Conservation (phyloP, 2,113 vertebrate genomes). For the Oryzias javanicus region DNA sequence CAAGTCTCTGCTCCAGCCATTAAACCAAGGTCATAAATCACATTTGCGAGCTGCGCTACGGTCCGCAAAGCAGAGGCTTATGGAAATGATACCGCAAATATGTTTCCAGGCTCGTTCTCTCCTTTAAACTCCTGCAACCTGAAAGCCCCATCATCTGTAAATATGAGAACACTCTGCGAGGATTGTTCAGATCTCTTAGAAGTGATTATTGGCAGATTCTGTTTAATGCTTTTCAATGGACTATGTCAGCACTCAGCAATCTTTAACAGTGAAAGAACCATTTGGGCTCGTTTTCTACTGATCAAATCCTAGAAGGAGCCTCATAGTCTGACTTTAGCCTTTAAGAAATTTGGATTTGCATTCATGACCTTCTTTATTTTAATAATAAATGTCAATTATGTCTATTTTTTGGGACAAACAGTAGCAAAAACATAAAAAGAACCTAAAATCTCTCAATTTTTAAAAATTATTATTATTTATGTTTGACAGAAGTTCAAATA, state of each 20-base stretch:
- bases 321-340: no score
- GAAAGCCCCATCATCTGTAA: slow-evolving; percentile 63
- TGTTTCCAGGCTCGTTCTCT: slow-evolving; percentile 63
- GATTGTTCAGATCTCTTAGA: slow-evolving; percentile 62
- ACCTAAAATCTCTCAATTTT: no score
- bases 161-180: slow-evolving; percentile 56
- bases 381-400: no score
- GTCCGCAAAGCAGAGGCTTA: slow-evolving; percentile 68
- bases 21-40: slow-evolving; percentile 83
- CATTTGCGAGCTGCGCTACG: slow-evolving; percentile 73
- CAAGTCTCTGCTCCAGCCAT: slow-evolving; percentile 74
- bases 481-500: no score
- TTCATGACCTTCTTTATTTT: no score
- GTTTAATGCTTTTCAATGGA: slow-evolving; percentile 69
- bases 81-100: slow-evolving; percentile 77
- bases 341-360: no score
- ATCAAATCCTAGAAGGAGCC: no score
- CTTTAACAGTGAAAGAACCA: no score
- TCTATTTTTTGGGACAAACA: no score
- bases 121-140: slow-evolving; percentile 56
- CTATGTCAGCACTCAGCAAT: neutral
- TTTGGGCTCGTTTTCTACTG: no score
- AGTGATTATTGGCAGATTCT: slow-evolving; percentile 71
- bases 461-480: no score
- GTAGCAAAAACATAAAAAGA: no score